A percentile compares a stretch with the other conserved stretches of the same genome.
phyloP scores from a whole-genome alignment of 2,797 vertebrate species.

The Muraenolepis orangiensis region DNA sequence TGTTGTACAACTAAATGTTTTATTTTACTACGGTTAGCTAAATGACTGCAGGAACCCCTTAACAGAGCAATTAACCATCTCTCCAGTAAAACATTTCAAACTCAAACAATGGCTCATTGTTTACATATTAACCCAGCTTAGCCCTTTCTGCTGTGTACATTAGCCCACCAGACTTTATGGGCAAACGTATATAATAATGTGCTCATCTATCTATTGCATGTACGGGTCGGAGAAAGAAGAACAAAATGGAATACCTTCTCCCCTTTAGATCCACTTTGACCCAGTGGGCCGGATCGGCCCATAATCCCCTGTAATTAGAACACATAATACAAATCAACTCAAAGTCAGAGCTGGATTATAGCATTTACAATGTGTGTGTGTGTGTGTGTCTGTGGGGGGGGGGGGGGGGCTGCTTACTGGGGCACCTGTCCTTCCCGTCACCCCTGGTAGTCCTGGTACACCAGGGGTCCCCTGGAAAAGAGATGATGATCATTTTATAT shows the following conservation, averaged over 20 bases:
- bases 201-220: not conserved
- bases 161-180: not conserved
- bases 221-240: not conserved
- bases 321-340: not conserved
- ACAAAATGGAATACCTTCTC: constrained; percentile 79
- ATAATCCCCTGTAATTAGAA: constrained; percentile 80
- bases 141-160: not conserved
- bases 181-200: not conserved
- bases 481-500: not conserved
- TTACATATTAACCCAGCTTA: constrained; percentile 7
- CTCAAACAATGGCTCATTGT: not conserved
- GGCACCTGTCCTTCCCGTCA: constrained; percentile 79
- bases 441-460: constrained; percentile 82
- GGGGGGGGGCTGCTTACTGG: constrained; percentile 70
- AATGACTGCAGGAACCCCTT: not conserved
- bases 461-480: constrained; percentile 83
- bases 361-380: not conserved
- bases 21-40: not conserved
- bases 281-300: constrained; percentile 85
- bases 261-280: constrained; percentile 82
- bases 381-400: not conserved
- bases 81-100: not conserved
- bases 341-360: not conserved
- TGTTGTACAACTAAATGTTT: not conserved
- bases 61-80: not conserved